These are phyloP conservation scores for Saccopteryx leptura DNA, from an alignment of 2,113 vertebrate species.

Conservation along the genomic window DNA sequence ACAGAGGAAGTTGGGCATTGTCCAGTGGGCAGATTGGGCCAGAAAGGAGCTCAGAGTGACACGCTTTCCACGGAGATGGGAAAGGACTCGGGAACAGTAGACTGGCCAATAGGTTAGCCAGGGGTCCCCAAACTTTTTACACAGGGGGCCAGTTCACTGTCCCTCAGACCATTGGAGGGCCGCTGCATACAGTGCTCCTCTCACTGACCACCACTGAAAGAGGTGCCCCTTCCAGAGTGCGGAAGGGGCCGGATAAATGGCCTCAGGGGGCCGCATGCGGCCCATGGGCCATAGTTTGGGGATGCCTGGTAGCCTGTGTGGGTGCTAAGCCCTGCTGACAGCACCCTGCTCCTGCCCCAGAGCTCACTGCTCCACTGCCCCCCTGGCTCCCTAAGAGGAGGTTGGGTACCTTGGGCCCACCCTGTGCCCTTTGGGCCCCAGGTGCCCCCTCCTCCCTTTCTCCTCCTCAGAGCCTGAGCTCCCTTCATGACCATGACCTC, in stretches of 20 bases:
- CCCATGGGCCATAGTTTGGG: too few relatives aligned
- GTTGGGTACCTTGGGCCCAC: background rate
- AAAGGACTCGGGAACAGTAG: background rate
- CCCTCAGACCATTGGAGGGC: too few relatives aligned
- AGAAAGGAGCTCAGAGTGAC: background rate
- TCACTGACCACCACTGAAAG: too few relatives aligned
- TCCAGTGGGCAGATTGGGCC: background rate
- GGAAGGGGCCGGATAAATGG: too few relatives aligned
- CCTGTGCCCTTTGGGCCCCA: background rate
- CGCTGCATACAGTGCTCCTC: too few relatives aligned
- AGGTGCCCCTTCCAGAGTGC: too few relatives aligned
- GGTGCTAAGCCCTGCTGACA: background rate
- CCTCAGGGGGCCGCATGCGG: too few relatives aligned
- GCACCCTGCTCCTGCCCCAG: background rate
- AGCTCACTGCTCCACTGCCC: background rate
- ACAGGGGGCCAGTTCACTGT: too few relatives aligned
- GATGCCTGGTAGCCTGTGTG: too few relatives aligned
- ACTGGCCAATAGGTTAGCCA: background rate
- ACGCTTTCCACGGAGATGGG: background rate
- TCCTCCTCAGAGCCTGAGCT: background rate
- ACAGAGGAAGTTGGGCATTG: background rate
- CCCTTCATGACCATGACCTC: background rate
- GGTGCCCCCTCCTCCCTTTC: background rate
- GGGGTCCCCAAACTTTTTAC: too few relatives aligned
- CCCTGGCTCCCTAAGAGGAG: background rate